Evolutionary conservation across 2,113 vertebrate species (phyloP).

Genomic region (Xiphophorus hellerii): DNA sequence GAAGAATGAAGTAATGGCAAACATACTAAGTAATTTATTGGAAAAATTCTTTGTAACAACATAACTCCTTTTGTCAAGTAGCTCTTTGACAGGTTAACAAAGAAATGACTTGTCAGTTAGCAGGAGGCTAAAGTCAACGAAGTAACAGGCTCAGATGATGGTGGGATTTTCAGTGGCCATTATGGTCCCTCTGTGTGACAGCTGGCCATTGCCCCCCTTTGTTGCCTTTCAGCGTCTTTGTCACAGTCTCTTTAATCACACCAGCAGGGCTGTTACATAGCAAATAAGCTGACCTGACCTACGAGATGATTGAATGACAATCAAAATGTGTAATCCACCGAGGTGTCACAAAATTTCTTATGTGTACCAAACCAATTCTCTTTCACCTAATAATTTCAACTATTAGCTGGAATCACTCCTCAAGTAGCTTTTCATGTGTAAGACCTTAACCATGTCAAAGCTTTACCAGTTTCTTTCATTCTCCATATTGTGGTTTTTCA

Average conservation of each 20-base stretch:
- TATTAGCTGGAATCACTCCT: neutral
- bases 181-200: constrained; percentile 70
- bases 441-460: neutral
- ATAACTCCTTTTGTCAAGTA: constrained; percentile 61
- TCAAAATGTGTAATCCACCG: constrained; percentile 27
- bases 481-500: neutral
- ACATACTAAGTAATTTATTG: constrained; percentile 9
- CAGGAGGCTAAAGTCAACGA: constrained; percentile 65
- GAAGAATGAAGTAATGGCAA: neutral
- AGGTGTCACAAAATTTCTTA: constrained; percentile 19
- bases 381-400: neutral
- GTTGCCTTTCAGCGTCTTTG: constrained; percentile 68
- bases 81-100: constrained; percentile 71
- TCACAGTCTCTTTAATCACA: constrained; percentile 70
- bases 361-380: neutral
- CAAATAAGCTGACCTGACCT: constrained; percentile 70
- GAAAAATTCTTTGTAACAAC: constrained; percentile 46
- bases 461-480: neutral
- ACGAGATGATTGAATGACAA: constrained; percentile 28
- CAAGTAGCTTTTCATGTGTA: neutral
- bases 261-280: constrained; percentile 66
- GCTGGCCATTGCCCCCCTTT: constrained; percentile 61
- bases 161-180: constrained; percentile 64
- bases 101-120: constrained; percentile 69
- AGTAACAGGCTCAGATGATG: constrained; percentile 56